Conservation (phyloP, 2,888 invertebrate species). For the Phymatocera aterrima region DNA sequence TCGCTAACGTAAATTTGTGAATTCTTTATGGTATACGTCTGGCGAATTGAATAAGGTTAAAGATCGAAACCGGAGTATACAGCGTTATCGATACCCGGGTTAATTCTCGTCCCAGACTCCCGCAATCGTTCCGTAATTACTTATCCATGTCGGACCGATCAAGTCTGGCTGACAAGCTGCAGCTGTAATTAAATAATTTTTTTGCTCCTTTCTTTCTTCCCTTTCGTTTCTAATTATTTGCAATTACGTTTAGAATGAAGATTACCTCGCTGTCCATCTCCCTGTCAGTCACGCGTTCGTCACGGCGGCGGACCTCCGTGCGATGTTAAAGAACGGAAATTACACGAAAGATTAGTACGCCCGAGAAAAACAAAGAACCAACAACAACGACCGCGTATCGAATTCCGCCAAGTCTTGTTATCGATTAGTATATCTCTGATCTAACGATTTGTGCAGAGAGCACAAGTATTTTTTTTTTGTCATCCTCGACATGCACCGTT, state of each 20-base stretch:
- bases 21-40: not conserved
- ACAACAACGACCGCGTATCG: not conserved
- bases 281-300: constrained; percentile 8
- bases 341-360: constrained; percentile 16
- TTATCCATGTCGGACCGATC: constrained; percentile 19
- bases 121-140: constrained; percentile 39
- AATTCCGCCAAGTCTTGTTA: not conserved
- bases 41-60: constrained; percentile 12
- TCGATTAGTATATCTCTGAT: constrained; percentile 12
- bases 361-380: not conserved
- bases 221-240: constrained; percentile 21
- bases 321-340: constrained; percentile 30
- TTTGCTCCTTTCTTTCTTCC: not conserved
- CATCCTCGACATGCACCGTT: not conserved
- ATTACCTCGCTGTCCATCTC: constrained; percentile 35
- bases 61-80: not conserved
- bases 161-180: constrained; percentile 33
- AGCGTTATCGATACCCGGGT: constrained; percentile 14
- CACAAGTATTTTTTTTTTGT: not conserved
- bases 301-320: not conserved
- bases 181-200: constrained; percentile 34
- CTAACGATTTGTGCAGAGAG: not conserved
- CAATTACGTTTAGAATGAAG: constrained; percentile 25
- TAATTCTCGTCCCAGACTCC: constrained; percentile 35
- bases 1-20: not conserved